These are phyloP conservation scores for Mesoligia furuncula DNA, from an alignment of 2,888 invertebrate species.

Conservation along the genomic window DNA sequence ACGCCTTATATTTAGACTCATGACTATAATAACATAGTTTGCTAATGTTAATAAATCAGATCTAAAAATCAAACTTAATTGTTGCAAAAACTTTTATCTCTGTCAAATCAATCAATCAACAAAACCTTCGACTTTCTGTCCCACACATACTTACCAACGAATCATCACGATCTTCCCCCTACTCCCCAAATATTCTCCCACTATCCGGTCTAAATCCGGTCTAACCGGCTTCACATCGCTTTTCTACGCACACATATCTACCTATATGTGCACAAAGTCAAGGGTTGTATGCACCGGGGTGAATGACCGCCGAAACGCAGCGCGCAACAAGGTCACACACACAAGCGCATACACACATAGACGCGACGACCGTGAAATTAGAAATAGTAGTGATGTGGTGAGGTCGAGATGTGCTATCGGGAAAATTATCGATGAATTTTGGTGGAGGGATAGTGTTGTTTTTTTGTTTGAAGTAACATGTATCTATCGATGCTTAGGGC, in stretches of 20 bases:
- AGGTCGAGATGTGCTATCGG: conserved; percentile 31
- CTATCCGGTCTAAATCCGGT: conserved; percentile 50
- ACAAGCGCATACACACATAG: conserved; percentile 81
- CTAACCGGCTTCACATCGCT: conserved; percentile 44
- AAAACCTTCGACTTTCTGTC: neutral
- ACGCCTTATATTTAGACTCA: neutral
- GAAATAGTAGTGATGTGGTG: conserved; percentile 84
- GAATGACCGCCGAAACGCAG: conserved; percentile 89
- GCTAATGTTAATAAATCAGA: neutral
- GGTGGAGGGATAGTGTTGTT: neutral
- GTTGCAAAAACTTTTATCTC: neutral
- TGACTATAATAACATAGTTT: neutral
- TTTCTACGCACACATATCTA: conserved; percentile 45
- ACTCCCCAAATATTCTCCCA: conserved; percentile 12
- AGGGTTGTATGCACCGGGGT: conserved; percentile 87
- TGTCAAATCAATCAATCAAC: neutral
- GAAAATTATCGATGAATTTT: conserved; percentile 32
- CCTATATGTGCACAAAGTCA: conserved; percentile 80
- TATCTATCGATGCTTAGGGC: neutral
- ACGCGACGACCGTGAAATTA: conserved; percentile 86
- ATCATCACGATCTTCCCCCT: neutral
- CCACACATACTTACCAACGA: neutral
- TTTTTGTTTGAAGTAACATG: neutral
- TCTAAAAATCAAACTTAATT: neutral
- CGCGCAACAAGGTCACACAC: conserved; percentile 88